These are phyloP conservation scores for Erpornis zantholeuca DNA, from an alignment of 2,113 vertebrate genomes.

Conservation along the genomic window DNA sequence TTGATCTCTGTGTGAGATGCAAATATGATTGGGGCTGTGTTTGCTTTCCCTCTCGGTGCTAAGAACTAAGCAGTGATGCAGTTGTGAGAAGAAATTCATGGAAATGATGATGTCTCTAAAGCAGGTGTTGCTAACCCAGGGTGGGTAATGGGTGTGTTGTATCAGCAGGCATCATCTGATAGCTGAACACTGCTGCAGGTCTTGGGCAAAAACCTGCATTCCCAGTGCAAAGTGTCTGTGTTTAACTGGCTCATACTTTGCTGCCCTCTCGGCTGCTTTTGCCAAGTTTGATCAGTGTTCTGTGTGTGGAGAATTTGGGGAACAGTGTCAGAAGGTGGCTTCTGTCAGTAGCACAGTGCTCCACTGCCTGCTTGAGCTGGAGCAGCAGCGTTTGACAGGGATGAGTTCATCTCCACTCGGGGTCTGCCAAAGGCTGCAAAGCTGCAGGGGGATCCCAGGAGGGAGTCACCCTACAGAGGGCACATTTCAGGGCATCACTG, in stretches of 20 bases:
- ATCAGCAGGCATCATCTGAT: neutral
- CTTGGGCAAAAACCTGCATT: neutral
- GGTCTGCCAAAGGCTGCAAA: neutral
- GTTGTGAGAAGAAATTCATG: conserved; percentile 45
- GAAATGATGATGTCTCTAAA: neutral
- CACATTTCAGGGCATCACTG: neutral
- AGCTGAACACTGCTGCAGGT: neutral
- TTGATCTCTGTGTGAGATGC: conserved; percentile 35
- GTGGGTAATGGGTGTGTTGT: conserved; percentile 7
- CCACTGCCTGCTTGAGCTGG: neutral
- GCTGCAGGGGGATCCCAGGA: neutral
- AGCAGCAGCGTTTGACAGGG: neutral
- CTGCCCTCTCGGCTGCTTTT: neutral
- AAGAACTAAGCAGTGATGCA: neutral
- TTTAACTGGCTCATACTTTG: neutral
- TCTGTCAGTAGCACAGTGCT: neutral
- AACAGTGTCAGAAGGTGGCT: neutral
- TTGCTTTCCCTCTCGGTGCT: conserved; percentile 6
- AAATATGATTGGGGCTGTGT: neutral
- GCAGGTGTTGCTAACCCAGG: neutral
- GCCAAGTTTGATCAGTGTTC: neutral
- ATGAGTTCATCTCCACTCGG: neutral
- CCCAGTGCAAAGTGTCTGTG: neutral
- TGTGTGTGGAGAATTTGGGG: neutral
- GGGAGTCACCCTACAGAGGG: neutral